Percentiles rank a stretch among this genome's conserved stretches.
These are phyloP conservation scores for Leptodactylus fallax DNA, from an alignment of 2,797 vertebrate species.

Conservation along the genomic window DNA sequence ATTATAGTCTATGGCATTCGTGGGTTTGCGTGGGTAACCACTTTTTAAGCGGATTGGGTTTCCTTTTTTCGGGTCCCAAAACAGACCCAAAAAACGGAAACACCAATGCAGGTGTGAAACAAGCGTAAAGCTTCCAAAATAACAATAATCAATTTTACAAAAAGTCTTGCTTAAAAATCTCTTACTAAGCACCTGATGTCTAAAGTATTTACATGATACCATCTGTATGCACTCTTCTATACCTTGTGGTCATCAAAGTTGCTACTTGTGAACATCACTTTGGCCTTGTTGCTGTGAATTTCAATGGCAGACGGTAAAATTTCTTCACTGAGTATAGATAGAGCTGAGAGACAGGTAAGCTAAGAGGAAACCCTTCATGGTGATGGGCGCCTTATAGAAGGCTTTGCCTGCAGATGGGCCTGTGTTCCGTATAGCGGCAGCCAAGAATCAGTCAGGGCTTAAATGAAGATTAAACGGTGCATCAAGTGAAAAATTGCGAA, in stretches of 20 bases:
- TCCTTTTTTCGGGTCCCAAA: too few relatives aligned
- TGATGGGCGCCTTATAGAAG: neutral
- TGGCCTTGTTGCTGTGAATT: constrained; percentile 73
- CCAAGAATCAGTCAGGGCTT: constrained; percentile 9
- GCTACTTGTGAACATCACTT: constrained; percentile 77
- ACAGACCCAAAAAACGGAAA: too few relatives aligned
- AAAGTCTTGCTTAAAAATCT: too few relatives aligned
- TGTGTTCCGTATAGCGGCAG: neutral
- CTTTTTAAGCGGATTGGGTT: too few relatives aligned
- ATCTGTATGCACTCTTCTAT: constrained; percentile 51
- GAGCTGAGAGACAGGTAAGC: constrained; percentile 72
- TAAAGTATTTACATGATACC: constrained; percentile 55
- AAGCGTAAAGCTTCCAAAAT: too few relatives aligned
- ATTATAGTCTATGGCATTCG: too few relatives aligned
- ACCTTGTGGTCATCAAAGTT: constrained; percentile 73
- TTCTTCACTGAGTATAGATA: constrained; percentile 81
- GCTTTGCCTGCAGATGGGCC: neutral
- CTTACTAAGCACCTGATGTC: neutral
- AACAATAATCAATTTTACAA: too few relatives aligned
- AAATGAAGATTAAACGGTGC: constrained; percentile 49
- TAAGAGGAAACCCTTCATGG: neutral
- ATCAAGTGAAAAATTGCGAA: constrained; percentile 29
- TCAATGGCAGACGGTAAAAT: constrained; percentile 75
- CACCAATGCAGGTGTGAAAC: too few relatives aligned
- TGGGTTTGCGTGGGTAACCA: too few relatives aligned